These are phyloP conservation scores for Eonycteris spelaea DNA, from an alignment of 2,113 vertebrate genomes.

Conservation along the genomic window DNA sequence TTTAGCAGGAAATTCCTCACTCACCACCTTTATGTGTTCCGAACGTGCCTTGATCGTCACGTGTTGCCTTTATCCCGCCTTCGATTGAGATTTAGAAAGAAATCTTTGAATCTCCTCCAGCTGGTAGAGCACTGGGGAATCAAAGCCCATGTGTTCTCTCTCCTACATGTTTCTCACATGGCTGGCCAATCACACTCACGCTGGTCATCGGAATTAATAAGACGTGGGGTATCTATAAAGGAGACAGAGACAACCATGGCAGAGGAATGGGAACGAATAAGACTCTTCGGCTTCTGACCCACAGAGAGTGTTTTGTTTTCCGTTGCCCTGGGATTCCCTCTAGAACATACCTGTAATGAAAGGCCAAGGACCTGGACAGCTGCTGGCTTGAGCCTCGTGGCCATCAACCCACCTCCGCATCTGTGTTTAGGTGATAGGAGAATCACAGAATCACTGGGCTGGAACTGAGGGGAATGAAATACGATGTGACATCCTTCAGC, in stretches of 20 bases:
- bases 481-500: background rate
- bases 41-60: slow-evolving; percentile 48
- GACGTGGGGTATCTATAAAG: slow-evolving; percentile 41
- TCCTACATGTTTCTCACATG: background rate
- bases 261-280: background rate
- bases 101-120: slow-evolving; percentile 62
- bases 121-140: slow-evolving; percentile 47
- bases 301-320: background rate
- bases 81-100: slow-evolving; percentile 62
- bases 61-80: slow-evolving; percentile 44
- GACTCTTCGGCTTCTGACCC: background rate
- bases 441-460: background rate
- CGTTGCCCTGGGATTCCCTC: background rate
- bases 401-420: background rate
- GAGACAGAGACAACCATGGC: background rate
- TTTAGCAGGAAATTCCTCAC: slow-evolving; percentile 32
- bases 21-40: background rate
- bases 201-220: background rate
- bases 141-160: slow-evolving; percentile 66
- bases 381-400: background rate
- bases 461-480: background rate
- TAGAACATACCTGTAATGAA: background rate
- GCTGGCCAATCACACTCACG: slow-evolving; percentile 15
- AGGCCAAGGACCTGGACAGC: background rate
- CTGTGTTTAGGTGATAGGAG: background rate